phyloP scores from a whole-genome alignment of 2,113 vertebrate genomes.

The Rhynchomys soricoides region DNA sequence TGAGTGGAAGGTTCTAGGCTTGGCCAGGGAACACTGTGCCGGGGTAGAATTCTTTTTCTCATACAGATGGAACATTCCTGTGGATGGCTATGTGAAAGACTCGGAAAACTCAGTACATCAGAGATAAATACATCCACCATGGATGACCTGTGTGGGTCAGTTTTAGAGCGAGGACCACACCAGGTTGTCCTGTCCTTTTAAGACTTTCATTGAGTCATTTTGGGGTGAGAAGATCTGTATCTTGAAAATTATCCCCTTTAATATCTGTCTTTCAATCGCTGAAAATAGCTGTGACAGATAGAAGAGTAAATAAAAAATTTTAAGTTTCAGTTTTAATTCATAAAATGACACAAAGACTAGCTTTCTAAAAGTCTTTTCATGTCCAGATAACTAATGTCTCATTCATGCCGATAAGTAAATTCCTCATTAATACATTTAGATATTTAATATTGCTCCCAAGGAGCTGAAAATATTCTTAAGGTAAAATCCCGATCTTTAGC shows the following conservation, averaged over 20 bases:
- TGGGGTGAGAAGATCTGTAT: neutral
- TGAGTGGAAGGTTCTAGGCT: neutral
- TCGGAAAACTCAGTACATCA: neutral
- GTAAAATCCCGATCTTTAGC: neutral
- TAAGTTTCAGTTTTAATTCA: constrained; percentile 13
- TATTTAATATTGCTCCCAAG: neutral
- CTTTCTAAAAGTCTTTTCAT: constrained; percentile 24
- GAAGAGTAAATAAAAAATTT: constrained; percentile 6
- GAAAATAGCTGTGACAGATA: neutral
- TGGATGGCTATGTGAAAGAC: neutral
- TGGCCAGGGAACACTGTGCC: neutral
- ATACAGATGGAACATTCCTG: neutral
- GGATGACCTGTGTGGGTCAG: neutral
- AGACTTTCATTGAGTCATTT: neutral
- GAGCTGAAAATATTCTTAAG: constrained; percentile 8
- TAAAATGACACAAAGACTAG: neutral
- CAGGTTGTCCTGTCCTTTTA: constrained; percentile 3
- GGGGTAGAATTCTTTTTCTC: neutral
- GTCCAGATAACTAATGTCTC: neutral
- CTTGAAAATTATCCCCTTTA: neutral
- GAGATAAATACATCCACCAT: neutral
- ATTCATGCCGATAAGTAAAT: neutral
- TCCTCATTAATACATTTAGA: constrained; percentile 13
- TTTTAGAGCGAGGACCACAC: neutral
- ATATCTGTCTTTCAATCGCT: neutral